Conservation (phyloP, 2,797 vertebrate genomes). For the Champsocephalus gunnari region DNA sequence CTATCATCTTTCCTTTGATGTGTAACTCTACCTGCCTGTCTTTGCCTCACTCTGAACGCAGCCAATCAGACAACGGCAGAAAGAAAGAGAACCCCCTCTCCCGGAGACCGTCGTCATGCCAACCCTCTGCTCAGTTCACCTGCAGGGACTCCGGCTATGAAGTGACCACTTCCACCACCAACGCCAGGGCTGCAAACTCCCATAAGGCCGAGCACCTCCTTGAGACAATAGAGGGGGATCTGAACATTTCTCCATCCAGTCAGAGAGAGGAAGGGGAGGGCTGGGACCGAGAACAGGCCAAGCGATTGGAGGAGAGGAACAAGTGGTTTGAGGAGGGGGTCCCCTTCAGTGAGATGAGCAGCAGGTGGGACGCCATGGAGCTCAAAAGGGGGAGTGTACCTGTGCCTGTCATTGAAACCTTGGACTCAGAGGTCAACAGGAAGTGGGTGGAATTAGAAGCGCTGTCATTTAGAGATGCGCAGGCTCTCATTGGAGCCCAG, state of each 20-base stretch:
- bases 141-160: conserved; percentile 73
- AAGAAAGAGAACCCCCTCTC: conserved; percentile 88
- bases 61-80: conserved; percentile 85
- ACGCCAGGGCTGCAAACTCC: conserved; percentile 73
- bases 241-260: conserved; percentile 60
- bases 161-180: conserved; percentile 59
- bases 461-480: conserved; percentile 85
- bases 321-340: conserved; percentile 87
- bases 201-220: conserved; percentile 78
- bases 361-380: conserved; percentile 85
- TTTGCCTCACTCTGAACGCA: conserved; percentile 73
- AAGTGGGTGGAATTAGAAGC: conserved; percentile 95
- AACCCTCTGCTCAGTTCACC: conserved; percentile 67
- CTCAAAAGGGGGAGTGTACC: conserved; percentile 79
- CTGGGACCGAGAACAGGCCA: conserved; percentile 88
- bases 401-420: conserved; percentile 71
- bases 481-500: conserved; percentile 83
- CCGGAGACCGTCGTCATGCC: conserved; percentile 67
- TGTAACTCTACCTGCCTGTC: conserved; percentile 70
- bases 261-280: conserved; percentile 85
- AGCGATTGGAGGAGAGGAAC: conserved; percentile 91
- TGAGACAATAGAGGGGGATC: conserved; percentile 56
- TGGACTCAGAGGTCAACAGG: conserved; percentile 90
- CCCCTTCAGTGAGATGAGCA: conserved; percentile 69
- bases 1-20: conserved; percentile 68